Conservation (phyloP, 2,888 invertebrate genomes). For the Lithophane leautieri region DNA sequence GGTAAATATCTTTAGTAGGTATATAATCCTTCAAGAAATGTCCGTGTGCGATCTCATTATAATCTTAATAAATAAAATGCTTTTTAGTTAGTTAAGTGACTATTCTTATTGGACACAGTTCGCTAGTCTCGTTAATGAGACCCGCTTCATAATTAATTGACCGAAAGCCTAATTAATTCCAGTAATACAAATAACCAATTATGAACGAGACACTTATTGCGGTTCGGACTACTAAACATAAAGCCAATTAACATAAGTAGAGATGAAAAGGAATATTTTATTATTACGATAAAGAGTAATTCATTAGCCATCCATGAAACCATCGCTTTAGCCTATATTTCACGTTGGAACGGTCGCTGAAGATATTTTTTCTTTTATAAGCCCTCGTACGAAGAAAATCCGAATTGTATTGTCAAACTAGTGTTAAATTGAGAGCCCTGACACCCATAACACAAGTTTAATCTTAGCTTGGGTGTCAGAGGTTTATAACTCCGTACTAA, state of each 20-base stretch:
- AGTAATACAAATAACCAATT: conserved; percentile 51
- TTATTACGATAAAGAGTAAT: conserved; percentile 16
- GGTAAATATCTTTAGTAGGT: not conserved
- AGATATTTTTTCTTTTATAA: not conserved
- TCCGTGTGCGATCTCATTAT: fast-evolving
- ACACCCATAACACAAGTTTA: too few species aligned
- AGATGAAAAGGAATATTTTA: conserved; percentile 48
- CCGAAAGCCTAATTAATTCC: conserved; percentile 49
- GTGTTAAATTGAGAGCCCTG: too few species aligned
- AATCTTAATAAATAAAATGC: conserved; percentile 8
- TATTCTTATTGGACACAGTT: conserved; percentile 18
- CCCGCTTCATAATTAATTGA: conserved; percentile 37
- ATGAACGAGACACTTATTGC: conserved; percentile 27
- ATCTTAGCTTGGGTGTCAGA: too few species aligned
- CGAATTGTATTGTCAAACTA: too few species aligned
- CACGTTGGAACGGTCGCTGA: not conserved
- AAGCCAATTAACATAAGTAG: conserved; percentile 38
- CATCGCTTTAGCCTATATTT: not conserved
- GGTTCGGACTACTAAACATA: conserved; percentile 35
- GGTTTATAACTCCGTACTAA: too few species aligned
- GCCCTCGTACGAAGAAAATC: too few species aligned
- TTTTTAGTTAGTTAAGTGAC: not conserved
- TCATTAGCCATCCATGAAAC: conserved; percentile 14
- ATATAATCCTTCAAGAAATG: not conserved
- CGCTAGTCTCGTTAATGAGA: conserved; percentile 17